Percentiles rank a stretch among this genome's conserved stretches.
These are phyloP conservation scores for Stenoptilia bipunctidactyla DNA, from an alignment of 2,888 invertebrate genomes.

Conservation along the genomic window DNA sequence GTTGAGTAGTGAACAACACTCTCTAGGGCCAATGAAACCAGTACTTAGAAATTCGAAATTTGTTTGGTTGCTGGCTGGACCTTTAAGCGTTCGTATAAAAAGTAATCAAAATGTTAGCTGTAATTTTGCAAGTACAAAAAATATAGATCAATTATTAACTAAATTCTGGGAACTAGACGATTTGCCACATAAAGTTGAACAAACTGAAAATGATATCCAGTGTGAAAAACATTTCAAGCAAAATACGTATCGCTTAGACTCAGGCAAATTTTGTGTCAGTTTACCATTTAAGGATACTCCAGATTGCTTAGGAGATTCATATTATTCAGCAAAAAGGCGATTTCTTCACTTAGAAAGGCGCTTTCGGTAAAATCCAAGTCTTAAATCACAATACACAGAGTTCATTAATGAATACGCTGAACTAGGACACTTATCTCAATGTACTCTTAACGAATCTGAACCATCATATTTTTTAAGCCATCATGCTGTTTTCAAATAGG, in stretches of 20 bases:
- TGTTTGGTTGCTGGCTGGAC: slow-evolving; percentile 8
- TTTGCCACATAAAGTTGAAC: neutral
- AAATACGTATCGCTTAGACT: slow-evolving; percentile 4
- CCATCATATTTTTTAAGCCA: slow-evolving; percentile 5
- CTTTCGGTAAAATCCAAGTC: slow-evolving; percentile 4
- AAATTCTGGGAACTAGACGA: slow-evolving; percentile 7
- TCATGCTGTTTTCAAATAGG: slow-evolving; percentile 3
- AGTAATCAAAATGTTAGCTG: neutral
- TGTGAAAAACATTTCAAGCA: slow-evolving; percentile 7
- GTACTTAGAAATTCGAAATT: slow-evolving; percentile 6
- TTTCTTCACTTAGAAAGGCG: slow-evolving; percentile 11
- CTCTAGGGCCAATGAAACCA: slow-evolving; percentile 5
- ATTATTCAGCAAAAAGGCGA: slow-evolving; percentile 9
- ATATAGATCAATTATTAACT: neutral
- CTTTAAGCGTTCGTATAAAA: slow-evolving; percentile 2
- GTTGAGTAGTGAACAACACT: slow-evolving; percentile 5
- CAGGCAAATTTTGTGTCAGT: slow-evolving; percentile 7
- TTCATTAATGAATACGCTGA: slow-evolving; percentile 12
- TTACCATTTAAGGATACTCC: slow-evolving; percentile 6
- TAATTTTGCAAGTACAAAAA: neutral
- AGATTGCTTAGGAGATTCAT: slow-evolving; percentile 12
- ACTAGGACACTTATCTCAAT: slow-evolving; percentile 10
- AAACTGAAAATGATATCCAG: neutral
- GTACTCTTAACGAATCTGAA: neutral
- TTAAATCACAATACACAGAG: slow-evolving; percentile 9